These are phyloP conservation scores for Orthonychiurus folsomi DNA, from an alignment of 2,888 invertebrate genomes.

Conservation along the genomic window DNA sequence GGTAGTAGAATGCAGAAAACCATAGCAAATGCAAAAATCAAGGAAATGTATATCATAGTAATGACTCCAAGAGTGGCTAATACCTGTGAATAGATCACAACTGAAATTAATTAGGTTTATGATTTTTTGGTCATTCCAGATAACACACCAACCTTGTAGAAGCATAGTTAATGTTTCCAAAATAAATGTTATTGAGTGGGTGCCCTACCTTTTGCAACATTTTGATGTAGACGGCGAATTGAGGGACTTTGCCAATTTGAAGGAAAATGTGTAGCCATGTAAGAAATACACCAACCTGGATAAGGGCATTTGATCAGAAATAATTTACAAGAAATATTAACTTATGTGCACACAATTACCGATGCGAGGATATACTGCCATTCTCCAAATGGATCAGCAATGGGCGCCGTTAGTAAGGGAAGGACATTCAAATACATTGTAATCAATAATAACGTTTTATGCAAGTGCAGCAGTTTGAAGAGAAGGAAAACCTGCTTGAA, in stretches of 20 bases:
- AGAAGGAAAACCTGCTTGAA: background rate
- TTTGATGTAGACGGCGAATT: constrained; percentile 7
- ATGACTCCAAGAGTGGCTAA: background rate
- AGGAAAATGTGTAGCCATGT: constrained; percentile 13
- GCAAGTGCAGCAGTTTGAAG: background rate
- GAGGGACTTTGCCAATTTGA: constrained; percentile 10
- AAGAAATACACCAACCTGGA: constrained; percentile 9
- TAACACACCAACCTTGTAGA: no score
- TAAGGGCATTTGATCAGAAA: background rate
- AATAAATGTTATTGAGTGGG: background rate
- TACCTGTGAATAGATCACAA: background rate
- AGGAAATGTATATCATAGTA: background rate
- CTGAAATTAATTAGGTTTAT: no score
- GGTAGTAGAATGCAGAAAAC: constrained; percentile 5
- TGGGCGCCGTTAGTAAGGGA: background rate
- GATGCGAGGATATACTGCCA: constrained; percentile 10
- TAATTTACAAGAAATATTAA: background rate
- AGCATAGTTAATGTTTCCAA: no score
- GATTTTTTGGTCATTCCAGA: no score
- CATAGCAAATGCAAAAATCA: constrained; percentile 7
- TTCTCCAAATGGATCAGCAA: background rate
- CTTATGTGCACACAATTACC: background rate
- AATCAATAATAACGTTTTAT: constrained; percentile 2
- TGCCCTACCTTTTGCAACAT: constrained; percentile 9
- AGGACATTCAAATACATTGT: constrained; percentile 12